These are phyloP conservation scores for Coleophora deauratella DNA, from an alignment of 2,888 invertebrate genomes.

Conservation along the genomic window DNA sequence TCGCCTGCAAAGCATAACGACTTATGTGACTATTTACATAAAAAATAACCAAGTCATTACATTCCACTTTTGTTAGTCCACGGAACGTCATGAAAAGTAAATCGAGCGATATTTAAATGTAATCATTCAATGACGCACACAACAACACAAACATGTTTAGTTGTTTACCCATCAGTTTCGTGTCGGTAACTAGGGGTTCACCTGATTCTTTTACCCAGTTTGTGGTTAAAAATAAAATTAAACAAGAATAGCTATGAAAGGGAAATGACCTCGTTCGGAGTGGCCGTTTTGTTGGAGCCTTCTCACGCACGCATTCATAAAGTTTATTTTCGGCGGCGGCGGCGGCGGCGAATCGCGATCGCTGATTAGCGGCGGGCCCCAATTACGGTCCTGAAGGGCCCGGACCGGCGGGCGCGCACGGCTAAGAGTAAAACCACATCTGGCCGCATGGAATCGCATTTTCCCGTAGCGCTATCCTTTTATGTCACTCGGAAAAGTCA, in stretches of 20 bases:
- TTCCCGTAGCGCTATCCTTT: no score
- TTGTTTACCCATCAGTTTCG: slow-evolving; percentile 17
- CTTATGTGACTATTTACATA: no score
- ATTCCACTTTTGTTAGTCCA: no score
- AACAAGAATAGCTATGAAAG: slow-evolving; percentile 52
- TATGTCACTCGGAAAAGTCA: no score
- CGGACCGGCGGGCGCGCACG: slow-evolving; percentile 44
- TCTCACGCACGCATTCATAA: slow-evolving; percentile 61
- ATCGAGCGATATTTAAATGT: background rate
- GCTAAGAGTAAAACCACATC: no score
- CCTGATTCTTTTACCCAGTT: no score
- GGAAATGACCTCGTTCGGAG: slow-evolving; percentile 61
- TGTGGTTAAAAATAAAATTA: slow-evolving; percentile 34
- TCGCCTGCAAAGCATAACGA: no score
- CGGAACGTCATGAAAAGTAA: no score
- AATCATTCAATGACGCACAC: slow-evolving; percentile 1
- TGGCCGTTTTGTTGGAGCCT: slow-evolving; percentile 44
- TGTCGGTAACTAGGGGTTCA: no score
- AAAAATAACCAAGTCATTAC: background rate
- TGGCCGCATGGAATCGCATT: no score
- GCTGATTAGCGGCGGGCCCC: slow-evolving; percentile 47
- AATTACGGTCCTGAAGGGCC: slow-evolving; percentile 47
- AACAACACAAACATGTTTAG: slow-evolving; percentile 2
- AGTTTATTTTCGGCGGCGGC: slow-evolving; percentile 56
- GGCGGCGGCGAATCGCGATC: slow-evolving; percentile 50